Base-by-base conservation (phyloP, 2,888 invertebrate species). In the Orthosia gothica region DNA sequence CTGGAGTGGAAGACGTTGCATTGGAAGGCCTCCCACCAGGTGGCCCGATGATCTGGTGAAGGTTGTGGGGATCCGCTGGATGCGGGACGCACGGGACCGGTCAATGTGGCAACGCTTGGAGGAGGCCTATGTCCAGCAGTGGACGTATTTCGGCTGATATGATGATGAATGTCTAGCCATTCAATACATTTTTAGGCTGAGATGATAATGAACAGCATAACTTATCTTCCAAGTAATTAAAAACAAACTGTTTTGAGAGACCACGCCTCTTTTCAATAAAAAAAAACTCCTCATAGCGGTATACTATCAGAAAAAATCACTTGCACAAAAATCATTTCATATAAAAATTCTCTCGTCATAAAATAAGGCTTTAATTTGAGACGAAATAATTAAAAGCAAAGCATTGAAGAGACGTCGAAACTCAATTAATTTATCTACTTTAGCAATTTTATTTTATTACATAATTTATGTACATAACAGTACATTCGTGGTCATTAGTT, bases 391-490 rank as follows among this genome's bases (percentile, higher is more conserved):
- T 78, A 81, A 83, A 79, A 76, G 70, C 82, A 74, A 74, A 59
- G 62, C 59, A 78, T 74, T 66, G 70, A 81, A 71, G 73, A 79
- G 66, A 74, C 57, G 75, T 83, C 78, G 78, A 69, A 81, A 80
- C 71, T 81, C 86, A 87, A 87, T 87, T 86, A 87, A 86, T 86
- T 67, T 86, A 86, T 86, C 77, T 87, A 84, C 86, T 86, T 87
- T 79, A 72, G 82, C 82, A 87, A 86, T 86, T 86, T 86, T 73
- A 87, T 87, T 87, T 87, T 87, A 87, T 87, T 81, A 87, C 74
- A 86, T 87, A 82, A 87, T 87, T 87, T 87, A 87, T 87, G 86
- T 87, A 86, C 58, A 74, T 87, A 87, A 86, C 86, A 71, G 86
- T 87, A 86, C 71, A n/a, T 76, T 55, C n/a, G 52, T 62, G 26